Evolutionary conservation across 2,113 vertebrate genomes (phyloP).

Genomic region (Mustela nigripes): DNA sequence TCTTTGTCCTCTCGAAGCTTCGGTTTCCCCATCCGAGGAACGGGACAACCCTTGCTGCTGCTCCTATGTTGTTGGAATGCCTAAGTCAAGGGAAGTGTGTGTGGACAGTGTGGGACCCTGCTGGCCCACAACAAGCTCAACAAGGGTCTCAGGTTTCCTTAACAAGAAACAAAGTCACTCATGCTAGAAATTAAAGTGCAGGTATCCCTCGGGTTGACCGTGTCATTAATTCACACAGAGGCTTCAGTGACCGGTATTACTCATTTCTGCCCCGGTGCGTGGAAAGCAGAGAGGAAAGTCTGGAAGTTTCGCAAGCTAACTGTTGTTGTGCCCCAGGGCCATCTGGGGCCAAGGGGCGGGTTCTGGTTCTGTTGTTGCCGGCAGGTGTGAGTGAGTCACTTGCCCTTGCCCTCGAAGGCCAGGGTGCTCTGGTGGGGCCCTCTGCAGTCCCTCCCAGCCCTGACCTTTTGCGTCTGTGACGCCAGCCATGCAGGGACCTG

Average conservation of each 20-base stretch:
- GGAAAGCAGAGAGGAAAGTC: neutral
- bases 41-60: neutral
- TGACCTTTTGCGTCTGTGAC: fast-evolving
- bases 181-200: neutral
- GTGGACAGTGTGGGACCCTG: neutral
- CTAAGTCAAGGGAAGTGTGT: neutral
- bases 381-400: neutral
- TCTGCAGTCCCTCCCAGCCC: no score
- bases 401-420: neutral
- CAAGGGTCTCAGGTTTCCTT: neutral
- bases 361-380: neutral
- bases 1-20: neutral
- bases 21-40: neutral
- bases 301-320: neutral
- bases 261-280: neutral
- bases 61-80: neutral
- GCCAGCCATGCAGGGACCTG: neutral
- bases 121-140: neutral
- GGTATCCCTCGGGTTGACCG: neutral
- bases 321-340: fast-evolving
- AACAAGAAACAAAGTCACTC: neutral
- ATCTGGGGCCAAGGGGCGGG: fast-evolving
- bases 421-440: neutral
- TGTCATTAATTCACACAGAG: neutral
- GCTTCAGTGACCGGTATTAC: neutral